These are phyloP conservation scores for Benitochromis conjunctus DNA, from an alignment of 2,113 vertebrate species.

Conservation along the genomic window DNA sequence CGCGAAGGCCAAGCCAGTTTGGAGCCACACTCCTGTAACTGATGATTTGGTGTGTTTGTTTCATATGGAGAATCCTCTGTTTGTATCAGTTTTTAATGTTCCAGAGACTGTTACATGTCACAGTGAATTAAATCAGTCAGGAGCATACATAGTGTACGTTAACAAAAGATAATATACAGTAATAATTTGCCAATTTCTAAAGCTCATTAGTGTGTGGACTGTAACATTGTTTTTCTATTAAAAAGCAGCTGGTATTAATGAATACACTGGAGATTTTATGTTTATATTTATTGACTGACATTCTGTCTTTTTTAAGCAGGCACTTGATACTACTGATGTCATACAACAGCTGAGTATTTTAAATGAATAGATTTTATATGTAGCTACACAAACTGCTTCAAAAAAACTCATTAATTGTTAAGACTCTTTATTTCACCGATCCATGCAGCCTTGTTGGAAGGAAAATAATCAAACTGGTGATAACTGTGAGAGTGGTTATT, in stretches of 20 bases:
- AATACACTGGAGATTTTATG: neutral
- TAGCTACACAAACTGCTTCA: neutral
- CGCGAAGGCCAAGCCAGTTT: neutral
- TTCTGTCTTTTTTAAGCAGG: neutral
- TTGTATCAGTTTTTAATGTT: neutral
- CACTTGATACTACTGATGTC: neutral
- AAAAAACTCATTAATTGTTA: neutral
- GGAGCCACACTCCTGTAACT: neutral
- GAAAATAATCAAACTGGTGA: neutral
- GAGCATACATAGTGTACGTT: neutral
- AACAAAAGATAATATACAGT: neutral
- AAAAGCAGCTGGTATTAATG: neutral
- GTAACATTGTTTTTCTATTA: neutral
- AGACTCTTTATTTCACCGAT: neutral
- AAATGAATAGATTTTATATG: neutral
- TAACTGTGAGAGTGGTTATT: neutral
- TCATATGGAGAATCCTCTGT: neutral
- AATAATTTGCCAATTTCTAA: neutral
- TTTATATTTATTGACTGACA: neutral
- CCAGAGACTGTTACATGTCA: neutral
- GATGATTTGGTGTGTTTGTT: neutral
- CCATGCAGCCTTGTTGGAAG: neutral
- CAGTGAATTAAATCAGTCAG: neutral
- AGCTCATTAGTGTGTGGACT: neutral
- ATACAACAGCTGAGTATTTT: neutral